Evolutionary conservation across 2,797 vertebrate species (phyloP), one percentile per base, ranked within the genome.

Genomic region (Chaetophractus vellerosus): DNA sequence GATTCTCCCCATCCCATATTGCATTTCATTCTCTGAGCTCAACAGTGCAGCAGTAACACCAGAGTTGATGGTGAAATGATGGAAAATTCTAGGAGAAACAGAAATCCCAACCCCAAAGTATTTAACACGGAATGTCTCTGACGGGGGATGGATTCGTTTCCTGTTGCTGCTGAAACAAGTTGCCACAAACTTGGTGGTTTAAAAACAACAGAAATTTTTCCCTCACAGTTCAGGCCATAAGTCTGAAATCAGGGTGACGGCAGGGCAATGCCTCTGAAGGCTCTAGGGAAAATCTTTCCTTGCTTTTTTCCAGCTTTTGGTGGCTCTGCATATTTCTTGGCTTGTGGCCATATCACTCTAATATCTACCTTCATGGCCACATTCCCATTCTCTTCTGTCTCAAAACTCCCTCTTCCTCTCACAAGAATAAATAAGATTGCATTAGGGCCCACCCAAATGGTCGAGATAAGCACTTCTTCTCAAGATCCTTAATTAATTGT

Each of bases 11-110:
- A 71, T 82, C 45, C 12, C 24, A 59, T 68, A 63, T 33, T 41
- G 28, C 26, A 75, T 1, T 18, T 10, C 19, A 45, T 96, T 74
- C 38, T 55, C 41, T 72, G 84, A 41, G 5, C 9, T 93, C 55
- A 48, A 9, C 16, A 68, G 23, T 9, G 19, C 4, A 93, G 31
- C 59, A 48, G 9, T 55, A 93, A 12, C 28, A 82, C 26, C n/a
- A 61, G 5, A 1, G 74, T 48, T 52, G 79, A 76, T 50, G 16
- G 9, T 31, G 6, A 90, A 76, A 86, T 4, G 10, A 0, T 59
- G 59, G 82, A 76, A 91, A 79, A 86, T 59, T 91, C 10, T 19
- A 75, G 6, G 23, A 91, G 33, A 91, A 83, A 86, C n/a, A 57
- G n/a, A 81, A 92, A 94, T 18, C 0, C 12, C 11, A 85, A 24